Evolutionary conservation across 2,113 vertebrate species (phyloP), one percentile per base, ranked within the genome.

Genomic region (Maccullochella peelii): DNA sequence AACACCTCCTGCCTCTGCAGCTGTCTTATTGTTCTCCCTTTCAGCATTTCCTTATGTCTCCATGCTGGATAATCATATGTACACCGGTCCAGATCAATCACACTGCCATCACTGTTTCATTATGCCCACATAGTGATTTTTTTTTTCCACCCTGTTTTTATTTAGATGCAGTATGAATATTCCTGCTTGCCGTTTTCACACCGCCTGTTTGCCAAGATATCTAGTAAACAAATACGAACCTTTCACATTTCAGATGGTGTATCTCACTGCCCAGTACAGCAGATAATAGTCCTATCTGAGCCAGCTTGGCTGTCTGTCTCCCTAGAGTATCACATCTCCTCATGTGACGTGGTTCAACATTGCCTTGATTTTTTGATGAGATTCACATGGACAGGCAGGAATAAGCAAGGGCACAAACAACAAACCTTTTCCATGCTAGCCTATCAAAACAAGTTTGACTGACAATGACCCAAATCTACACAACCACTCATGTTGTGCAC

Each of bases 171-270:
- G 70, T 33, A 59, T 77, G 50, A 84, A 67, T 78, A 74, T 83
- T 79, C n/a, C 61, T 44, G 55, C 77, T 77, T 59, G n/a, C 70
- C 49, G 59, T 72, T 84, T 79, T 84, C 85, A 40, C 80, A 76
- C 78, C 76, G 85, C 83, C 73, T 90, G 82, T 80, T 91, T 77
- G 79, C 75, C 78, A 79, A 71, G 67, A 86, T 63, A 67, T 38
- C 44, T 30, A 59, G 77, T 77, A 84, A 90, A 91, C 80, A 92
- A 89, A 89, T 52, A 68, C 20, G 67, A 70, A 30, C 79, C 30
- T 18, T 68, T 77, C n/a, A 52, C 49, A 85, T 90, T 82, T 87
- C 82, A 80, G 62, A 83, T 62, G 83, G 25, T 59, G 77, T 10
- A 40, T 82, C n/a, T 67, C 47, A 8, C 63, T 74, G 42, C 57